Percentiles rank a stretch among this genome's conserved stretches.
Evolutionary conservation across 2,888 invertebrate species (phyloP).

Genomic region (Blomia tropicalis): DNA sequence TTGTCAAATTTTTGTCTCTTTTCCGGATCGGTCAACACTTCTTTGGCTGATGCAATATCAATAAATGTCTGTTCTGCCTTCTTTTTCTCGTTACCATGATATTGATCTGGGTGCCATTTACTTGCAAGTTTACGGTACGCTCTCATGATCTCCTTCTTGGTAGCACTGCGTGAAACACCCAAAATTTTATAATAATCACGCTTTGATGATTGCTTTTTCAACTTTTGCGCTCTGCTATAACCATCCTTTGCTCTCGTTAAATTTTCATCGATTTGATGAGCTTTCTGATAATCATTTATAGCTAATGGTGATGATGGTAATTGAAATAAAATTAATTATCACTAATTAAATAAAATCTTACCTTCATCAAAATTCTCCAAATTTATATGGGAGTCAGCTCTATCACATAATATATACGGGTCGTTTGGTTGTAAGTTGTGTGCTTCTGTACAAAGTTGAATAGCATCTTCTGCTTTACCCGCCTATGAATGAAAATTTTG

Average conservation of each 20-base stretch:
- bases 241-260: conserved; percentile 73
- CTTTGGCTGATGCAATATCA: conserved; percentile 96
- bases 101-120: conserved; percentile 98
- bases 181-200: conserved; percentile 95
- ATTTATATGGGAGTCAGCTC: conserved; percentile 74
- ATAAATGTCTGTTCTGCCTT: conserved; percentile 92
- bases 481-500: conserved; percentile 38
- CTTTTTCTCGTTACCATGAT: conserved; percentile 62
- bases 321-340: not conserved
- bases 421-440: conserved; percentile 49
- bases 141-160: conserved; percentile 80
- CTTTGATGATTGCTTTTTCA: conserved; percentile 78
- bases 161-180: conserved; percentile 60
- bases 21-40: conserved; percentile 57
- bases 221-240: conserved; percentile 63
- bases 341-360: conserved; percentile 29
- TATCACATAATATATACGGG: conserved; percentile 63
- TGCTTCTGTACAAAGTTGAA: conserved; percentile 60
- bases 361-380: conserved; percentile 81
- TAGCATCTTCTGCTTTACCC: conserved; percentile 53
- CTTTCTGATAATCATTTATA: conserved; percentile 66
- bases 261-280: conserved; percentile 62
- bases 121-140: conserved; percentile 92
- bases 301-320: conserved; percentile 49
- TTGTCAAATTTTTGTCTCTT: conserved; percentile 83